Percentiles rank a stretch among this genome's conserved stretches.
Conservation (phyloP, 1,140 invertebrate genomes). For the Aphelenchoides fujianensis region DNA sequence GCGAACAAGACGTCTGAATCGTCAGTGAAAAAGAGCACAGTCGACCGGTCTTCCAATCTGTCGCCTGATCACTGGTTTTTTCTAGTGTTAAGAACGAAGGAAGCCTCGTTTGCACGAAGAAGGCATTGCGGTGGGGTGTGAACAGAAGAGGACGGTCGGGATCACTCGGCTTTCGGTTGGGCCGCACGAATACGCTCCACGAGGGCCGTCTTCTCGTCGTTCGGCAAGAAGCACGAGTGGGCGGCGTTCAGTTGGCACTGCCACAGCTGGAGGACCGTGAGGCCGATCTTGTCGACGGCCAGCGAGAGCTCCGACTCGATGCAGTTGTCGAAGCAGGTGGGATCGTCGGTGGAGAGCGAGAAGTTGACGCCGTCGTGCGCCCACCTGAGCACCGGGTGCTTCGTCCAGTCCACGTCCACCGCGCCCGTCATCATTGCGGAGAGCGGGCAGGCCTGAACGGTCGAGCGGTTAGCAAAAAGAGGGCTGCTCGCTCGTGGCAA, state of each 20-base stretch:
- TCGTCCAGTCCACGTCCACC: conserved; percentile 57
- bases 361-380: conserved; percentile 68
- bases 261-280: conserved; percentile 65
- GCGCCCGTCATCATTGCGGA: conserved; percentile 68
- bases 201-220: conserved; percentile 65
- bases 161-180: too few species aligned
- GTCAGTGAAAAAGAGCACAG: too few species aligned
- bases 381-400: conserved; percentile 65
- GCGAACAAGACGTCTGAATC: too few species aligned
- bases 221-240: conserved; percentile 64
- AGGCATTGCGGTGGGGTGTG: too few species aligned
- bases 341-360: conserved; percentile 70
- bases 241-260: conserved; percentile 67
- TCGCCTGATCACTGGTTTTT: too few species aligned
- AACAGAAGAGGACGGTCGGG: too few species aligned
- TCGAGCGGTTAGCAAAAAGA: neutral
- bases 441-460: conserved; percentile 67
- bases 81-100: too few species aligned
- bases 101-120: too few species aligned
- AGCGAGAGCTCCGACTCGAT: conserved; percentile 67
- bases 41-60: too few species aligned
- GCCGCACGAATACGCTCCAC: conserved; percentile 36
- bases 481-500: neutral
- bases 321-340: conserved; percentile 66
- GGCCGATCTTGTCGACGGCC: conserved; percentile 63